Evolutionary conservation across 1,140 invertebrate species (phyloP), one percentile per base, ranked within the genome.

Genomic region (Diprion similis): DNA sequence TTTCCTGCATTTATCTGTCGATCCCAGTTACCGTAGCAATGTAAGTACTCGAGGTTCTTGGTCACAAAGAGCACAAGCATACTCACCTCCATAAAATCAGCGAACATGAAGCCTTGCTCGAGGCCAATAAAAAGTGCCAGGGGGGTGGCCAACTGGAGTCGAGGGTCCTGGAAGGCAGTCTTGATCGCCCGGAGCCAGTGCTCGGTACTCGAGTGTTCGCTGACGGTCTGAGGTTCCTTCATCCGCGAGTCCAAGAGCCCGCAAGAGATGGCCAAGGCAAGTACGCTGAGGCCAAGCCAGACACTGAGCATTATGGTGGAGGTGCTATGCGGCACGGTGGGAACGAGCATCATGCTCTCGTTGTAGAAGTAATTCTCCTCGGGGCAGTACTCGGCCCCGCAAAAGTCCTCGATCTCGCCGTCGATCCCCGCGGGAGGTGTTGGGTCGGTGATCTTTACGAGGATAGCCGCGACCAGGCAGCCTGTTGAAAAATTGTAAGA

Each of bases 71-170:
- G 6, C 24, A 37, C 24, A 37, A 72, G 11, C 67, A 19, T 15
- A 73, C 76, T 82, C 79, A 92, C 92, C 88, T 93, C 92, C 74
- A 91, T 91, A 82, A 93, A 93, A 78, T 93, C 92, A 8, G 92
- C 90, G 78, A 91, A 92, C 81, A 94, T 92, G 80, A 94, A 93
- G 75, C 92, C 92, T 82, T 94, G 92, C 82, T 94, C 92, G 59
- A 94, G 83, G 45, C 93, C 93, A 72, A 94, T 93, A 78, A 93
- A 94, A 11, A 93, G 83, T 0, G 92, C 91, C 75, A 94, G 88
- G 0, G 92, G 92, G 0, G 90, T 90, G 2, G 90, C 90, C 18
- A 93, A 84, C 75, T 91, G 87, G 13, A 93, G 82, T 65, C 91
- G 88, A 0, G 88, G 86, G 76, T 90, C 89, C 65, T 88, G 86